Evolutionary conservation across 2,113 vertebrate species (phyloP).

Genomic region (Cyanistes caeruleus): DNA sequence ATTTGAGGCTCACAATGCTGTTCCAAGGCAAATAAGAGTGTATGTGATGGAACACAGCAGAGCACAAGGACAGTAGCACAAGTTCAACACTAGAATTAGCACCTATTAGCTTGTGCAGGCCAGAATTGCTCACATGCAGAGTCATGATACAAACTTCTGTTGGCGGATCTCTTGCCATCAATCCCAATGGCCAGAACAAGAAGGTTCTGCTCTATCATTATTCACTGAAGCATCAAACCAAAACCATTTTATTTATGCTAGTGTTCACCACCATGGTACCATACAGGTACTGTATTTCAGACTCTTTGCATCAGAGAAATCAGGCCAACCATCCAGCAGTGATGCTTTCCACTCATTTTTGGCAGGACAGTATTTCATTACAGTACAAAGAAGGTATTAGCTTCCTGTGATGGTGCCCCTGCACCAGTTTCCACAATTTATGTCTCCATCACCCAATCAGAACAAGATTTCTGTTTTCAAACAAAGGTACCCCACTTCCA

Average conservation of each 20-base stretch:
- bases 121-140: neutral
- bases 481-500: conserved; percentile 16
- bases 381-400: neutral
- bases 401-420: neutral
- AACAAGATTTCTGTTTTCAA: conserved; percentile 40
- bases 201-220: neutral
- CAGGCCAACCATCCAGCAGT: neutral
- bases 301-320: neutral
- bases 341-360: neutral
- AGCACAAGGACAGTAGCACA: neutral
- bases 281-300: neutral
- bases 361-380: neutral
- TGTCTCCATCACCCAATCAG: neutral
- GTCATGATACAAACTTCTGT: neutral
- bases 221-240: neutral
- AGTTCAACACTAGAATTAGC: neutral
- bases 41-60: neutral
- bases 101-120: neutral
- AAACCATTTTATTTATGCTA: neutral
- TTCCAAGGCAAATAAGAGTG: neutral
- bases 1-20: neutral
- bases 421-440: neutral
- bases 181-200: neutral
- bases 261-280: neutral
- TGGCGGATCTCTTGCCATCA: neutral